phyloP scores from a whole-genome alignment of 2,113 vertebrate genomes.

The Megaptera novaeangliae region DNA sequence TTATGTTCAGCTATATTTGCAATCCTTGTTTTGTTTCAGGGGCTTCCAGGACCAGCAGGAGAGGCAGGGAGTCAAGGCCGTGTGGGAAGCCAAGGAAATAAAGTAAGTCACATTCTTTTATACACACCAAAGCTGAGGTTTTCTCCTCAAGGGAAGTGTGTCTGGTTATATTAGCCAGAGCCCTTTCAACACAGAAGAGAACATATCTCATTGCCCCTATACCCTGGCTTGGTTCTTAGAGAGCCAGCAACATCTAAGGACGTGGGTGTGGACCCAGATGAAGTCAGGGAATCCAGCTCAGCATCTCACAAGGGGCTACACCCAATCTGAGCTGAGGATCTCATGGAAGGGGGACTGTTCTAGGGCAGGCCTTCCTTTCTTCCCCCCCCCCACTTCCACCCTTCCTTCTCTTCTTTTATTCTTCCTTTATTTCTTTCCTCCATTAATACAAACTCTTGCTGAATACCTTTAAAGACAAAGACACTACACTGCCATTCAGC shows the following conservation, averaged over 20 bases:
- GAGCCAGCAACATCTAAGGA: constrained; percentile 2
- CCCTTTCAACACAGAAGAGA: constrained; percentile 37
- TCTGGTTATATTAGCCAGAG: constrained; percentile 9
- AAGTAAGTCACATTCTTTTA: constrained; percentile 68
- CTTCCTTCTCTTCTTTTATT: neutral
- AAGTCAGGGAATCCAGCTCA: constrained; percentile 57
- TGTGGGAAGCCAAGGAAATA: constrained; percentile 68
- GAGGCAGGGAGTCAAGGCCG: constrained; percentile 53
- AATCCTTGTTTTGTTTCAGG: constrained; percentile 66
- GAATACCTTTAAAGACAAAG: neutral
- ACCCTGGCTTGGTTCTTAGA: constrained; percentile 46
- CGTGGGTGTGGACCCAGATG: constrained; percentile 26
- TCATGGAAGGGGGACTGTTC: neutral
- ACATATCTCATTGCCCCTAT: neutral
- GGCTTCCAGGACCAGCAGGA: constrained; percentile 62
- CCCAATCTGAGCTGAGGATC: neutral
- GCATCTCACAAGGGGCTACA: neutral
- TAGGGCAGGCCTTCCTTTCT: neutral
- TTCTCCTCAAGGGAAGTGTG: neutral
- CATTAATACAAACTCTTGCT: neutral
- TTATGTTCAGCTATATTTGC: neutral
- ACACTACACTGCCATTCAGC: neutral
- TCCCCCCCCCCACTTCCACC: neutral
- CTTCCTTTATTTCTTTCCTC: neutral
- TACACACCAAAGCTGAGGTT: neutral